Conservation (phyloP, 2,113 vertebrate species). For the Sceloporus tristichus region DNA sequence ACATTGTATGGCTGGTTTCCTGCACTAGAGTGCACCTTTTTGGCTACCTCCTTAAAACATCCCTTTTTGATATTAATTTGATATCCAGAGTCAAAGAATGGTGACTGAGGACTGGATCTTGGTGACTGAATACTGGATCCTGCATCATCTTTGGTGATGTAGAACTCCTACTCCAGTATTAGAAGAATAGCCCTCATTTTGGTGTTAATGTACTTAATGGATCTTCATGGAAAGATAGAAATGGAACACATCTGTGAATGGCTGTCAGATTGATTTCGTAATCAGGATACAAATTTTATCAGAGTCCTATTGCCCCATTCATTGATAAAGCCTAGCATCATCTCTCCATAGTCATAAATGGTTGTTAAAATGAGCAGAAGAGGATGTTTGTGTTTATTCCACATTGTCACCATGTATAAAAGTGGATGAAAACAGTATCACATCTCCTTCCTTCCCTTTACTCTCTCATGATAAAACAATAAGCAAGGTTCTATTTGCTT, state of each 20-base stretch:
- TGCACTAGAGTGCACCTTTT: no score
- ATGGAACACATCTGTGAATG: background rate
- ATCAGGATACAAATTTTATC: background rate
- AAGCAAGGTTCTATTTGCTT: background rate
- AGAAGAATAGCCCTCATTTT: no score
- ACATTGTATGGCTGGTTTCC: no score
- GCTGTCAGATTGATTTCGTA: background rate
- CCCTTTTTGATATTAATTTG: no score
- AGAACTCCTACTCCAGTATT: no score
- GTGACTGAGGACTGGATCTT: no score
- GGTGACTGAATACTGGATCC: no score
- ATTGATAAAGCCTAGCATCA: background rate
- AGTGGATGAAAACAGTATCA: background rate
- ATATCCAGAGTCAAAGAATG: no score
- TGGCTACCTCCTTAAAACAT: no score
- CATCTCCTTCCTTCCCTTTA: background rate
- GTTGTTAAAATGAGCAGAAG: background rate
- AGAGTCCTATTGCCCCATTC: background rate
- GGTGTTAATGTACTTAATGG: no score
- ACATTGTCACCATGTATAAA: background rate
- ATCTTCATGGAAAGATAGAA: background rate
- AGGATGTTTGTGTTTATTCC: background rate
- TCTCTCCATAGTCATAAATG: background rate
- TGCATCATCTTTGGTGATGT: no score
- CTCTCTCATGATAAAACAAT: background rate